Evolutionary conservation across 2,888 invertebrate genomes (phyloP).

Genomic region (Protophormia terraenovae): DNA sequence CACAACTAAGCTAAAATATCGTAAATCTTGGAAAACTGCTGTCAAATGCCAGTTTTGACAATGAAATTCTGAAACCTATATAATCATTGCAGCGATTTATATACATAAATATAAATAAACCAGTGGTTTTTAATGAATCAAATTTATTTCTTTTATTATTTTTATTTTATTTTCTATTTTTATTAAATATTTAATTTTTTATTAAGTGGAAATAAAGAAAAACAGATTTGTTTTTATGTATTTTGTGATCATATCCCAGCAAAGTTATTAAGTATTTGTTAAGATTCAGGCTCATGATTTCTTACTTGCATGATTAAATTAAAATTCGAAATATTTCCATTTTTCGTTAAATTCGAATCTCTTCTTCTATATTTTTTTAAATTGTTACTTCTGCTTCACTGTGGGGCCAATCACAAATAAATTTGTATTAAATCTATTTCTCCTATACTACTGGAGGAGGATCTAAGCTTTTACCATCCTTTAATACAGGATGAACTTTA

Average conservation of each 20-base stretch:
- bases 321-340: too few species aligned
- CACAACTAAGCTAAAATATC: background rate
- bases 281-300: too few species aligned
- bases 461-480: too few species aligned
- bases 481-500: too few species aligned
- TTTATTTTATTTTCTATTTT: conserved; percentile 18
- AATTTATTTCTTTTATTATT: conserved; percentile 25
- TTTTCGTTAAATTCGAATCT: too few species aligned
- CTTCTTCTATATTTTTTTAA: too few species aligned
- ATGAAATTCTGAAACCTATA: conserved; percentile 40
- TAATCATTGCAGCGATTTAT: background rate
- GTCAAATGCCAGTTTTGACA: conserved; percentile 55
- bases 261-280: background rate
- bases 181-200: background rate
- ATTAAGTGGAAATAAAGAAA: background rate
- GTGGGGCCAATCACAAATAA: too few species aligned
- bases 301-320: too few species aligned
- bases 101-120: background rate
- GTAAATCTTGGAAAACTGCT: conserved; percentile 52
- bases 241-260: conserved; percentile 18
- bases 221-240: conserved; percentile 4
- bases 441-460: too few species aligned
- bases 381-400: too few species aligned
- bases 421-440: too few species aligned
- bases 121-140: conserved; percentile 13